Conservation (phyloP, 2,797 vertebrate genomes). For the Sus cebifrons region DNA sequence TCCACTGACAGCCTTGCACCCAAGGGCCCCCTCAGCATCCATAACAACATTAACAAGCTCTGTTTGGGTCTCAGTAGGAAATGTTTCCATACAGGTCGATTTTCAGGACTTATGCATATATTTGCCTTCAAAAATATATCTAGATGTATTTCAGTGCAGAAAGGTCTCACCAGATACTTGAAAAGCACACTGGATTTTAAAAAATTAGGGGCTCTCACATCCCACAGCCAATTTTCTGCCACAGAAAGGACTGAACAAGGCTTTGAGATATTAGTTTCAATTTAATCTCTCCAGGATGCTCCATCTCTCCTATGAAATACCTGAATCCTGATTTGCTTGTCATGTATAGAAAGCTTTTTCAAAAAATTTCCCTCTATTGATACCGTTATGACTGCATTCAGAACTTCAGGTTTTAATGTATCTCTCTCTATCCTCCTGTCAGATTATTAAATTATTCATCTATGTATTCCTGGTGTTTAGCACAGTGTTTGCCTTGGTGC, state of each 20-base stretch:
- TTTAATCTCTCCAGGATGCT: neutral
- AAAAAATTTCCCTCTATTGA: constrained; percentile 7
- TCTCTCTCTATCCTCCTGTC: neutral
- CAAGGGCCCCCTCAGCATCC: neutral
- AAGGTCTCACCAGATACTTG: neutral
- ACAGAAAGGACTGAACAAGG: neutral
- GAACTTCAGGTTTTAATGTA: neutral
- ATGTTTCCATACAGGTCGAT: neutral
- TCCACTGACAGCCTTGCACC: neutral
- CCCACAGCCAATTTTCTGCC: neutral
- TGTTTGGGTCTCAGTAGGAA: neutral
- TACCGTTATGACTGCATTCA: neutral
- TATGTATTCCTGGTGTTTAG: neutral
- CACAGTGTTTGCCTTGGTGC: neutral
- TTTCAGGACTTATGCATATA: neutral
- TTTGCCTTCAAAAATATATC: constrained; percentile 42
- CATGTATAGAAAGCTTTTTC: neutral
- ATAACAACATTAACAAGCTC: neutral
- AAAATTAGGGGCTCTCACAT: neutral
- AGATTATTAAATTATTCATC: neutral
- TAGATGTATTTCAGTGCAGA: constrained; percentile 5
- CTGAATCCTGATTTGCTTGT: neutral
- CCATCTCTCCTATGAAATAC: neutral
- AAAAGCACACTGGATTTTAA: constrained; percentile 6
- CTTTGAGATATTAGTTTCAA: constrained; percentile 6